A percentile compares a stretch with the other conserved stretches of the same genome.
Conservation (phyloP, 2,888 invertebrate species). For the Bembecia ichneumoniformis region DNA sequence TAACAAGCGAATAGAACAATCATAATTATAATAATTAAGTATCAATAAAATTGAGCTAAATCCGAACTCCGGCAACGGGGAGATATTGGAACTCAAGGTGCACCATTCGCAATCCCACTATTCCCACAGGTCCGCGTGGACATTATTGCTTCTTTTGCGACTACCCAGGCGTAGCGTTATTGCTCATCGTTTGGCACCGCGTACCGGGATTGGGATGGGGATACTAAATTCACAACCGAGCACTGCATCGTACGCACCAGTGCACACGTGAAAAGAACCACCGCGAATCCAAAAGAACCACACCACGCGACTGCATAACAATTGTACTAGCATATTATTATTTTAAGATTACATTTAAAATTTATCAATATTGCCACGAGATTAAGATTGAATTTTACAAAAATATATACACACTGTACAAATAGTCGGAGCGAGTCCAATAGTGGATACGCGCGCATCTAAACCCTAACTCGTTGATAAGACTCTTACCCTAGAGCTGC, state of each 20-base stretch:
- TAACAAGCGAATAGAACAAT: conserved; percentile 55
- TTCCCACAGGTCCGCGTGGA: too few species aligned
- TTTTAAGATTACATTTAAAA: conserved; percentile 56
- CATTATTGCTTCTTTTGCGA: neutral
- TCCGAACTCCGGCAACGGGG: conserved; percentile 32
- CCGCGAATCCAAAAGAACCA: conserved; percentile 2
- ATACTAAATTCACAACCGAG: conserved; percentile 56
- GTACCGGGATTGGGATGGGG: conserved; percentile 24
- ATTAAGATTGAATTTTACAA: conserved; percentile 64
- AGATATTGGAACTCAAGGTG: too few species aligned
- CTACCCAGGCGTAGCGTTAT: conserved; percentile 31
- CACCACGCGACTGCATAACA: conserved; percentile 26
- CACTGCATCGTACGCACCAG: conserved; percentile 20
- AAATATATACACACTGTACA: conserved; percentile 69
- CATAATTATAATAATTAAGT: conserved; percentile 42
- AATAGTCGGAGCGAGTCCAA: conserved; percentile 56
- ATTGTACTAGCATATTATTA: conserved; percentile 50
- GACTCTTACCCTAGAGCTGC: conserved; percentile 38
- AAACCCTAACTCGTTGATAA: conserved; percentile 66
- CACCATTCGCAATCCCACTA: too few species aligned
- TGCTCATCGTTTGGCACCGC: conserved; percentile 46
- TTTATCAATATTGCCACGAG: conserved; percentile 66
- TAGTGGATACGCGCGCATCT: conserved; percentile 23
- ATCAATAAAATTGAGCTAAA: conserved; percentile 69
- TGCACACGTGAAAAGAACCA: conserved; percentile 15